Evolutionary conservation across 2,113 vertebrate species (phyloP).

Genomic region (Oryzias celebensis): DNA sequence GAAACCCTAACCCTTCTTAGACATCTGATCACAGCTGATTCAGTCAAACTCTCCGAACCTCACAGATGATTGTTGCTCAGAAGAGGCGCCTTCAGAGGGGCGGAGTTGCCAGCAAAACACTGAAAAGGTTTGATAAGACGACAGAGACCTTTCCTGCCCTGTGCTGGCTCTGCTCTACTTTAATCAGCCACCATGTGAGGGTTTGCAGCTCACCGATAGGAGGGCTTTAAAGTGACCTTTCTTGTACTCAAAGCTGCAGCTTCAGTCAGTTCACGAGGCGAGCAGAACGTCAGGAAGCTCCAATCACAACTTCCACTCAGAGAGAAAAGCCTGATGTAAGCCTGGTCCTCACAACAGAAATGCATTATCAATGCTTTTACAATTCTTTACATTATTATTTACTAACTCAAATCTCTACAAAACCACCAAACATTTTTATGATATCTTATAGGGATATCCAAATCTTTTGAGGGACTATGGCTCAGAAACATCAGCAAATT

Average conservation of each 20-base stretch:
- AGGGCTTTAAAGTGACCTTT: constrained; percentile 19
- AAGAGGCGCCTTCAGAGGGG: not conserved
- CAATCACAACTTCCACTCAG: not conserved
- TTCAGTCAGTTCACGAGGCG: not conserved
- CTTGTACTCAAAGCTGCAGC: constrained; percentile 12
- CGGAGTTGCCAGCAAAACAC: not conserved
- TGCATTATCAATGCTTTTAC: no score
- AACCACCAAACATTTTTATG: no score
- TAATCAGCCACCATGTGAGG: constrained; percentile 34
- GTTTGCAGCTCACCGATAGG: constrained; percentile 16
- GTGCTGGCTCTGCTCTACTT: not conserved
- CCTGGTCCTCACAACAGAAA: not conserved
- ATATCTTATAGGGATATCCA: no score
- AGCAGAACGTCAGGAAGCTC: not conserved
- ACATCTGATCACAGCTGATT: no score
- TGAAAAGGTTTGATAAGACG: constrained; percentile 8
- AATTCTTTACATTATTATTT: no score
- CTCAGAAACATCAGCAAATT: no score
- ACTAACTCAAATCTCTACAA: no score
- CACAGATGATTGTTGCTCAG: not conserved
- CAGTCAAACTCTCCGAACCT: no score
- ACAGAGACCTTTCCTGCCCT: constrained; percentile 16
- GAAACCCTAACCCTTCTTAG: no score
- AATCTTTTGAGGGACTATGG: no score
- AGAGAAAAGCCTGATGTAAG: not conserved